phyloP scores from a whole-genome alignment of 30 jellyfish, hydroid and myxozoan species.

The Aurelia aurita complex sp. Pacific region DNA sequence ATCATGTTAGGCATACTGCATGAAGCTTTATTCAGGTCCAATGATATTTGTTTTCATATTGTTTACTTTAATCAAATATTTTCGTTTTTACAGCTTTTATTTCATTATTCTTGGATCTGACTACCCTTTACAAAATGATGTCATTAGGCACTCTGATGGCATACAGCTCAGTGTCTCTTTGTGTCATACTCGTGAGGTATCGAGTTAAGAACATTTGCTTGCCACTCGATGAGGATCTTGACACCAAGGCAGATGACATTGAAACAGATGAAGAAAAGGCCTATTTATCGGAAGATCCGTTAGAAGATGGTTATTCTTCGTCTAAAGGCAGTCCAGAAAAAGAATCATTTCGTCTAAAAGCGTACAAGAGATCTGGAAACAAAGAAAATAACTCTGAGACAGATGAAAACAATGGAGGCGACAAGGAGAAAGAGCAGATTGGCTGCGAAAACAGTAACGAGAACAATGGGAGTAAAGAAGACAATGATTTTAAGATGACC shows the following conservation, averaged over 20 bases:
- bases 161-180: slow-evolving; percentile 57
- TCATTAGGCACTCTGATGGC: slow-evolving; percentile 77
- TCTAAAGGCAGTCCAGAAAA: no score
- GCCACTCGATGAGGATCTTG: slow-evolving; percentile 11
- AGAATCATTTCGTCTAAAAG: no score
- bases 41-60: no score
- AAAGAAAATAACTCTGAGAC: background rate
- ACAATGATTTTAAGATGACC: no score
- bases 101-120: slow-evolving; percentile 39
- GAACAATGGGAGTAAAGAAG: background rate
- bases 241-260: background rate
- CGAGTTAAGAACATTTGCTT: slow-evolving; percentile 20
- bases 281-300: no score
- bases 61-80: background rate
- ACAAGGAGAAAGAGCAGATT: background rate
- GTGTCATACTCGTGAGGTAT: slow-evolving; percentile 64
- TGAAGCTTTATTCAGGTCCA: no score
- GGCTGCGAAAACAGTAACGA: background rate
- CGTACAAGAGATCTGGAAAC: no score
- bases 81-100: slow-evolving; percentile 29
- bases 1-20: no score
- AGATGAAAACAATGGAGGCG: background rate
- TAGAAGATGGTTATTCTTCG: no score
- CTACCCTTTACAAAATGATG: slow-evolving; percentile 59
- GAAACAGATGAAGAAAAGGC: background rate